These are phyloP conservation scores for Drosophila santomea DNA, from an alignment of 1,140 invertebrate genomes.

Conservation along the genomic window DNA sequence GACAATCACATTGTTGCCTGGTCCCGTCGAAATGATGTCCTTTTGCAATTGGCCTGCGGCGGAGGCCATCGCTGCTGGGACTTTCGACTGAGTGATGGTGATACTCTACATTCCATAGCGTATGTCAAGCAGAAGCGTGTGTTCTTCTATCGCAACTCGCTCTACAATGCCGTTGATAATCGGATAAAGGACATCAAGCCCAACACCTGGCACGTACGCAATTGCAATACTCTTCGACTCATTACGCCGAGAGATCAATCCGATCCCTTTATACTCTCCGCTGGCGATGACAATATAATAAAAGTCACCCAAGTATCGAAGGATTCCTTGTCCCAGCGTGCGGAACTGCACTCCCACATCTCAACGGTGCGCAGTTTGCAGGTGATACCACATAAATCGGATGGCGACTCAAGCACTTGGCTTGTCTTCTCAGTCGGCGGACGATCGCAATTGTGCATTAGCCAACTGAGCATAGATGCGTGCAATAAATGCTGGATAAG, in stretches of 20 bases:
- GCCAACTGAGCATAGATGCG: constrained; percentile 33
- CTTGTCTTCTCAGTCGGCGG: constrained; percentile 78
- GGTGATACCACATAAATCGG: background rate
- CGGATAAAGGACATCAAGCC: constrained; percentile 2
- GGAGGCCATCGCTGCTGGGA: constrained; percentile 82
- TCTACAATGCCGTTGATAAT: constrained; percentile 23
- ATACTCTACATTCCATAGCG: constrained; percentile 32
- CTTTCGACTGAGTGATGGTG: constrained; percentile 37
- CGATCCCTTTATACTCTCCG: constrained; percentile 48
- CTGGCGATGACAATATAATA: constrained; percentile 80
- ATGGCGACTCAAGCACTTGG: constrained; percentile 21
- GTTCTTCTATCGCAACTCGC: constrained; percentile 20
- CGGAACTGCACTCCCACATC: constrained; percentile 72
- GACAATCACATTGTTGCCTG: constrained; percentile 77
- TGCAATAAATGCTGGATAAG: constrained; percentile 10
- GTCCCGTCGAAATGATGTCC: constrained; percentile 58
- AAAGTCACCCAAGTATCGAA: constrained; percentile 51
- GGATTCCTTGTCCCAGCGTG: constrained; percentile 14
- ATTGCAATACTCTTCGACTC: constrained; percentile 64
- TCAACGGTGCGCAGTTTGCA: constrained; percentile 67
- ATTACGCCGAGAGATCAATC: background rate
- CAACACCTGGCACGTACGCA: constrained; percentile 65
- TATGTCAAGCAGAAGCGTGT: constrained; percentile 73
- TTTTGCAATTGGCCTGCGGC: constrained; percentile 70
- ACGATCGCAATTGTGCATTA: constrained; percentile 73